Conservation (phyloP, 2,888 invertebrate species). For the Agrochola macilenta region DNA sequence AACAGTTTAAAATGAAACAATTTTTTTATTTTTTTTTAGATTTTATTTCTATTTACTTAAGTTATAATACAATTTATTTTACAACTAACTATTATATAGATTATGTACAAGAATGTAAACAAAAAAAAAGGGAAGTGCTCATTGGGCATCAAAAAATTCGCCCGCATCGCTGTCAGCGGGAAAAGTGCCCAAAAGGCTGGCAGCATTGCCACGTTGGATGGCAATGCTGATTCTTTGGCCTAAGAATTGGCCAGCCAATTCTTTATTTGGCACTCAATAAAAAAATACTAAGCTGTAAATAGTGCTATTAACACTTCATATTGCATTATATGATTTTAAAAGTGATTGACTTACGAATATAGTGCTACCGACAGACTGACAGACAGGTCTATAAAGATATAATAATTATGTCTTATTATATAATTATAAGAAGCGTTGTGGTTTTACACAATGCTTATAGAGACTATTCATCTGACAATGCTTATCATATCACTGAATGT, state of each 20-base stretch:
- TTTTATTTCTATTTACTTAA: no score
- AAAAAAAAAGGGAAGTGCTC: no score
- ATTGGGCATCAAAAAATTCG: no score
- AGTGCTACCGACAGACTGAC: constrained; percentile 16
- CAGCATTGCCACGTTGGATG: no score
- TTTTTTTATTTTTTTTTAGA: no score
- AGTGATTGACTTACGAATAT: constrained; percentile 20
- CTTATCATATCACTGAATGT: not conserved
- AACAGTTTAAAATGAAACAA: not conserved
- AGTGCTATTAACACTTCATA: constrained; percentile 2
- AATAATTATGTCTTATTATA: constrained; percentile 1
- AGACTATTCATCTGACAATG: not conserved
- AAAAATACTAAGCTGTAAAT: not conserved
- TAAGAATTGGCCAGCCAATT: no score
- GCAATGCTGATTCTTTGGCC: no score
- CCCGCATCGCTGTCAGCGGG: no score
- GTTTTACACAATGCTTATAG: constrained; percentile 4
- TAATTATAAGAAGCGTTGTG: not conserved
- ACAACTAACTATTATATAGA: no score
- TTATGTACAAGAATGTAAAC: no score
- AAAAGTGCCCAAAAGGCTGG: no score
- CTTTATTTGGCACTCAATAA: not conserved
- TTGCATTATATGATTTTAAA: not conserved
- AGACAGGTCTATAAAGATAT: constrained; percentile 15
- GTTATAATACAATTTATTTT: no score